phyloP scores from a whole-genome alignment of 1,140 invertebrate species.

The Drosophila funebris region DNA sequence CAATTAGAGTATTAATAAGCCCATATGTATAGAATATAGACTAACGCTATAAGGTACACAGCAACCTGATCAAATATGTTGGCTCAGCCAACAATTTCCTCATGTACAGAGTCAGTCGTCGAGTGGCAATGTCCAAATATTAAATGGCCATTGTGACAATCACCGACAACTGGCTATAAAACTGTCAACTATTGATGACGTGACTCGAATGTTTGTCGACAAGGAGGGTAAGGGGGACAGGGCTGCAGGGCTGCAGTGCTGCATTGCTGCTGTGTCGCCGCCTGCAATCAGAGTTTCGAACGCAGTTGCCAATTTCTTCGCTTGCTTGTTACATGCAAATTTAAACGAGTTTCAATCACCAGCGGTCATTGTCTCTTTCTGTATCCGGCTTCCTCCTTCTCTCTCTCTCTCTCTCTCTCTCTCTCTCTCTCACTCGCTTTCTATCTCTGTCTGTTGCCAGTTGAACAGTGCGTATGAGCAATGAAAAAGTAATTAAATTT shows the following conservation, averaged over 20 bases:
- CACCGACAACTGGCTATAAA: constrained; percentile 75
- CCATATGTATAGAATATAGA: neutral
- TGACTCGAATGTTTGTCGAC: constrained; percentile 18
- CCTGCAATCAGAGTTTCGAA: constrained; percentile 52
- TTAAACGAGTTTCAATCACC: constrained; percentile 82
- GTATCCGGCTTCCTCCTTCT: too few relatives aligned
- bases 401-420: constrained; percentile 9
- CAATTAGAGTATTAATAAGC: neutral
- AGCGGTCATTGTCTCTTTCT: constrained; percentile 43
- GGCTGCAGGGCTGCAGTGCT: neutral
- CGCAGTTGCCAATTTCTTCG: constrained; percentile 72
- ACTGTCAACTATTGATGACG: constrained; percentile 77
- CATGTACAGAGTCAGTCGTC: too few relatives aligned
- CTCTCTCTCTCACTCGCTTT: constrained; percentile 1
- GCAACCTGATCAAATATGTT: constrained; percentile 66
- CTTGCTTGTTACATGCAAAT: constrained; percentile 75
- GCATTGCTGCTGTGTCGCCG: constrained; percentile 30
- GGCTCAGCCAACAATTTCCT: constrained; percentile 54
- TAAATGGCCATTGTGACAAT: constrained; percentile 78
- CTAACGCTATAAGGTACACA: constrained; percentile 4
- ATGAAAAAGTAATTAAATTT: constrained; percentile 84
- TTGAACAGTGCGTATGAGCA: constrained; percentile 75
- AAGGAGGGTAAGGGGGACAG: neutral
- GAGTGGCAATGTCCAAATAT: constrained; percentile 69
- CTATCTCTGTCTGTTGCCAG: constrained; percentile 27